These are phyloP conservation scores for Calcarius lapponicus DNA, from an alignment of 2,797 vertebrate genomes.

Conservation along the genomic window DNA sequence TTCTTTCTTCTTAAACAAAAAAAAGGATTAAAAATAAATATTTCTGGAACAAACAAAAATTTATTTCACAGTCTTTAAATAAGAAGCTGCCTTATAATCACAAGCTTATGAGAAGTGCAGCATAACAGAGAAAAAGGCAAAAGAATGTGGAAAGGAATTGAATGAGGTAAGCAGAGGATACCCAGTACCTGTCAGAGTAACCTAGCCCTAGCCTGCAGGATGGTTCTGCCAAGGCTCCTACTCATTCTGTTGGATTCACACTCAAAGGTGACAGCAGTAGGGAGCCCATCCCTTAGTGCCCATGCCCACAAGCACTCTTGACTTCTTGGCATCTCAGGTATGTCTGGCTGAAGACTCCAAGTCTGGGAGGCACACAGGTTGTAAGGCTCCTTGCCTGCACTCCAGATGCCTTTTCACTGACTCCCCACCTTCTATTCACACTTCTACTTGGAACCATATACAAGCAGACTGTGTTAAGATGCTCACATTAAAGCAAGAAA, in stretches of 20 bases:
- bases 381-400: background rate
- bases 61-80: background rate
- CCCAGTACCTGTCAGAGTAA: background rate
- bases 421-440: background rate
- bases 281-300: background rate
- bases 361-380: background rate
- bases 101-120: background rate
- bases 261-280: background rate
- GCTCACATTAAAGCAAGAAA: background rate
- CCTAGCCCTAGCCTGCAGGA: background rate
- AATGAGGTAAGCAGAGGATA: background rate
- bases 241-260: background rate
- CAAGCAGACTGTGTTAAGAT: background rate
- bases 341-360: background rate
- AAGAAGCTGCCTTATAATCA: background rate
- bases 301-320: accelerated
- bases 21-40: background rate
- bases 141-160: background rate
- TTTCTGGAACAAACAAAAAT: background rate
- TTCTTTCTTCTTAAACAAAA: background rate
- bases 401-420: background rate
- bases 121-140: background rate
- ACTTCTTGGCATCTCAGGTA: background rate
- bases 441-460: background rate
- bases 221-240: background rate